Evolutionary conservation across 2,797 vertebrate genomes (phyloP).

Genomic region (Fundulus diaphanus): DNA sequence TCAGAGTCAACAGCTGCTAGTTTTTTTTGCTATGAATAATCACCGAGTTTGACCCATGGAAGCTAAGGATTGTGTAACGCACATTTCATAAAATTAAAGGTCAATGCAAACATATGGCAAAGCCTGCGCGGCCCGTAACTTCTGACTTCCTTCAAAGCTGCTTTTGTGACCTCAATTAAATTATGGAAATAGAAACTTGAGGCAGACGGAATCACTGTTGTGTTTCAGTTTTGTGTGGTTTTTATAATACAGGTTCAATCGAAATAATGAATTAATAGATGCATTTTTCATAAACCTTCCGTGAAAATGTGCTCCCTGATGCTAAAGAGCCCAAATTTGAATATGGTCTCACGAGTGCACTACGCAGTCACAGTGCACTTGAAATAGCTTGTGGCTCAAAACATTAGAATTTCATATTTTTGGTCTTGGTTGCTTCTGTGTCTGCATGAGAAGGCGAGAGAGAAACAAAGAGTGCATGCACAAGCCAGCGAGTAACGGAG

Average conservation of each 20-base stretch:
- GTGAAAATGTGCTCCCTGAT: constrained; percentile 69
- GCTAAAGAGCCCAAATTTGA: constrained; percentile 76
- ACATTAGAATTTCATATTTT: constrained; percentile 85
- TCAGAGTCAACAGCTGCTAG: constrained; percentile 77
- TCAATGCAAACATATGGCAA: constrained; percentile 78
- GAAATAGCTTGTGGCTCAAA: constrained; percentile 83
- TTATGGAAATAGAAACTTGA: constrained; percentile 84
- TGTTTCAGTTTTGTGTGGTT: constrained; percentile 64
- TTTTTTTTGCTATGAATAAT: constrained; percentile 79
- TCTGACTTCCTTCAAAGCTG: constrained; percentile 77
- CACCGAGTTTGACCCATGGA: constrained; percentile 75
- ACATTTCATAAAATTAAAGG: constrained; percentile 78
- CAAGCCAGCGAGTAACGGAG: constrained; percentile 58
- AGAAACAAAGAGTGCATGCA: constrained; percentile 46
- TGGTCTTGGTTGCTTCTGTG: constrained; percentile 58
- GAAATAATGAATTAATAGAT: constrained; percentile 82
- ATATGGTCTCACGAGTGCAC: constrained; percentile 77
- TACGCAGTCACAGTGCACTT: constrained; percentile 72
- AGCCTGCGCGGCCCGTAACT: constrained; percentile 68
- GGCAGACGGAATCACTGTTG: constrained; percentile 73
- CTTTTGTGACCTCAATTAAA: constrained; percentile 82
- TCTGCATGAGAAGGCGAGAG: constrained; percentile 46
- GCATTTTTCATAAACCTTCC: constrained; percentile 81
- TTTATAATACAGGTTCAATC: constrained; percentile 81
- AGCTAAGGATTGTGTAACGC: constrained; percentile 76